Base-by-base conservation (phyloP, 2,888 invertebrate species). In the Leptogaster cylindrica region DNA sequence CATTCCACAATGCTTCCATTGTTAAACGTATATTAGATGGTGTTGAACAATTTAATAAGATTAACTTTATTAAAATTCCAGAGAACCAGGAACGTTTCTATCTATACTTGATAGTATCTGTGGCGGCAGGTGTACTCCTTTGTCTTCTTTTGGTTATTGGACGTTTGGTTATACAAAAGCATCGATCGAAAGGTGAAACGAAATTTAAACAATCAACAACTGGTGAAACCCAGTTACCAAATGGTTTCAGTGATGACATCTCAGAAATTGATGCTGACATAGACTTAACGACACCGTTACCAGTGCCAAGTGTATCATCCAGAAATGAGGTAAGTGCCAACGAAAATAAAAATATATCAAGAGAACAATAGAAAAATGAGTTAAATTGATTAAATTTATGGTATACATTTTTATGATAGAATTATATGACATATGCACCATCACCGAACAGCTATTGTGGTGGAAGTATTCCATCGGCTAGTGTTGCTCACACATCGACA, bases 211-310 rank as follows among this genome's bases (percentile, higher is more conserved):
- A 87, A 18, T 86, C 86, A 71, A 85, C 87, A 69, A 86, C 89
- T 55, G 88, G 89, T 70, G 89, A 90, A 70, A 89, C 91, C 46
- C 87, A 91, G 72, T 83, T 91, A 67, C 90, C 91, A 10, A 90
- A 91, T 77, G 91, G 91, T 67, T 92, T 93, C 81, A 76, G 75
- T 44, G 93, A 93, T 82, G 92, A 92, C 79, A 90, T 93, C 81
- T 92, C 92, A 74, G 93, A 93, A 82, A 88, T 89, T 70, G 89
- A 89, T 77, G 88, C 87, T 20, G 89, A 89, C 77, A 88, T 88
- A 71, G 88, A 88, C 77, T 82, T 89, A 69, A 86, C 87, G 66
- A 84, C 86, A 28, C 85, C 88, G 51, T 82, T 86, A 67, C 85
- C 87, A 50, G 81, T 84, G 44, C 84, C 83, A 46, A 79, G 77